phyloP scores from a whole-genome alignment of 2,888 invertebrate species.

The Hydroisotoma schaefferi region DNA sequence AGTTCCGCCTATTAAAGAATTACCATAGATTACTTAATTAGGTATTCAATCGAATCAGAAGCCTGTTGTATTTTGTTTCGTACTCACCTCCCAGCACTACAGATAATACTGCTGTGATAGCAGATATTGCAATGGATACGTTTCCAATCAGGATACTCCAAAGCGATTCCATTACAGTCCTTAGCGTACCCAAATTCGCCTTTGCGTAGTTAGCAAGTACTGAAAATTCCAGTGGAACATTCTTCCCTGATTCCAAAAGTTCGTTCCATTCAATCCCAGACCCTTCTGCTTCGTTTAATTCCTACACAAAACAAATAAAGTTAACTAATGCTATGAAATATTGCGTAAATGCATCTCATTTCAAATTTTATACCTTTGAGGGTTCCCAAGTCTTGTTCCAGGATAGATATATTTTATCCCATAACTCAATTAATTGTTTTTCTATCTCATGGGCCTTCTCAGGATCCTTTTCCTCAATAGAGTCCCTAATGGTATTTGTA shows the following conservation, averaged over 20 bases:
- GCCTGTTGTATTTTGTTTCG: neutral
- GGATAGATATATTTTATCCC: constrained; percentile 89
- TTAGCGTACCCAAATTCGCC: constrained; percentile 83
- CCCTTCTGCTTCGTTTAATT: constrained; percentile 6
- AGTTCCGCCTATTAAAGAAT: constrained; percentile 62
- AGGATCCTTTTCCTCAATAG: constrained; percentile 68
- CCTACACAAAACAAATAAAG: neutral
- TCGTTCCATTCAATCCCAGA: constrained; percentile 44
- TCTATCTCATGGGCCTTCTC: constrained; percentile 78
- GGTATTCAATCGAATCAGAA: neutral
- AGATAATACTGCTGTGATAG: constrained; percentile 81
- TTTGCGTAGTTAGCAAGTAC: constrained; percentile 77
- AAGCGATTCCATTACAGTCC: constrained; percentile 77
- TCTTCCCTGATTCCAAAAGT: constrained; percentile 40
- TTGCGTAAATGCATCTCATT: neutral
- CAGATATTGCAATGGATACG: constrained; percentile 76
- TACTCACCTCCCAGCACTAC: constrained; percentile 67
- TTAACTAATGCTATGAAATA: neutral
- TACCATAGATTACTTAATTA: neutral
- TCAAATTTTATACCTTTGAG: constrained; percentile 6
- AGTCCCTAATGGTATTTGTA: constrained; percentile 64
- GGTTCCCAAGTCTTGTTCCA: constrained; percentile 63
- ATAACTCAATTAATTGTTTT: constrained; percentile 81
- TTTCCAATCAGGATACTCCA: constrained; percentile 93
- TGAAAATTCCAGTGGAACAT: constrained; percentile 63